phyloP scores from a whole-genome alignment of 2,113 vertebrate genomes.

The Pomatorhinus ruficollis region DNA sequence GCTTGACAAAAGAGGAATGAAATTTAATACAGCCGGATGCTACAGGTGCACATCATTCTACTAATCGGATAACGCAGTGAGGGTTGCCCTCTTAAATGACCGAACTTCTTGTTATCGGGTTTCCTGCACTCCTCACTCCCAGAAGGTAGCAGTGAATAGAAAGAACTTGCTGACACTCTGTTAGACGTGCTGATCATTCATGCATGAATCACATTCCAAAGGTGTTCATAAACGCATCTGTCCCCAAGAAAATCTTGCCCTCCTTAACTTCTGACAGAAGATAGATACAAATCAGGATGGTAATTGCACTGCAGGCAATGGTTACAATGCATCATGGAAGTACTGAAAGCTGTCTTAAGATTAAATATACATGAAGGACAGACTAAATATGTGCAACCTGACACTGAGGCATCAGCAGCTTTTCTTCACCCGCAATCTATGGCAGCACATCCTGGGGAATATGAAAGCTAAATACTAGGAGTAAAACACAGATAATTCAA shows the following conservation, averaged over 20 bases:
- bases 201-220: background rate
- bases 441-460: accelerated
- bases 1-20: background rate
- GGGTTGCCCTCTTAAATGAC: background rate
- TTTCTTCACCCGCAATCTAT: background rate
- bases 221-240: background rate
- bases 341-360: background rate
- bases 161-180: accelerated
- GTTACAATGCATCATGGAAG: accelerated
- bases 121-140: accelerated
- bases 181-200: background rate
- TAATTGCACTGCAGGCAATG: background rate
- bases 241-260: background rate
- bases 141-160: accelerated
- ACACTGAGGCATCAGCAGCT: background rate
- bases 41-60: background rate
- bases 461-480: background rate
- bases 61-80: background rate
- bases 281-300: background rate
- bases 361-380: background rate
- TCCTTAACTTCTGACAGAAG: background rate
- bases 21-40: background rate
- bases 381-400: background rate
- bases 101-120: accelerated
- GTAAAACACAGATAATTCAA: background rate